Base-by-base conservation (phyloP, 2,888 invertebrate genomes). In the Andrena bucephala region DNA sequence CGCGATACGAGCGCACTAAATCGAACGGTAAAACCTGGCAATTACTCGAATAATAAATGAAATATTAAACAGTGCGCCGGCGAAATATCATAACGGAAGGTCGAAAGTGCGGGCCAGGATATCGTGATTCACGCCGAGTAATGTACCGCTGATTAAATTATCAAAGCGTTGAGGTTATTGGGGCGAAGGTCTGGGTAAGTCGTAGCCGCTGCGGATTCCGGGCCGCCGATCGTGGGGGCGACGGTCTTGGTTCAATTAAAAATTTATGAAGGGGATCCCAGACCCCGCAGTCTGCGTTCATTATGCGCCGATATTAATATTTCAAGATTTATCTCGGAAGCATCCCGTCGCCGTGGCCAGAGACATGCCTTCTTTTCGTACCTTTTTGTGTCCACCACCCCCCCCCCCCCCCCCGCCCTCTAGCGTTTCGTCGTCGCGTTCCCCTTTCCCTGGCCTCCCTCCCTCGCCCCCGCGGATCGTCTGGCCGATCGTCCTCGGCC, bases 131-230 rank as follows among this genome's bases (percentile, higher is more conserved):
- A 16, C 31, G 52, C 50, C 13, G 69, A 48, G 63, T 77, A 76
- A 84, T 69, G 80, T 68, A 75, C 77, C 81, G 74, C 81, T 82
- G 77, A 85, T 85, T 82, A 82, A 84, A 84, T 85, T 84, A 85
- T 74, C 60, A 78, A 80, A 82, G 81, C 82, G 79, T 74, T 48
- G 75, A 82, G 85, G 84, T 84, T 84, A 85, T 77, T 75, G 79
- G 77, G 75, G 63, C 59, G 82, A 77, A 77, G 77, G 75, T 73
- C 57, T 24, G 84, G 77, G 80, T 77, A 79, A 82, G 72, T 79
- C 79, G 57, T 24, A 27, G 72, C 72, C 65, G 71, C 31, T 24
- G 69, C 66, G 78, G 80, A 84, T 84, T 78, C 63, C 81, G 74
- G 48, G 66, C 65, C 36, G 10, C 66, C 75, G 67, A 73, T 70